These are phyloP conservation scores for Berghia stephanieae DNA, from an alignment of 1,140 invertebrate species.

Conservation along the genomic window DNA sequence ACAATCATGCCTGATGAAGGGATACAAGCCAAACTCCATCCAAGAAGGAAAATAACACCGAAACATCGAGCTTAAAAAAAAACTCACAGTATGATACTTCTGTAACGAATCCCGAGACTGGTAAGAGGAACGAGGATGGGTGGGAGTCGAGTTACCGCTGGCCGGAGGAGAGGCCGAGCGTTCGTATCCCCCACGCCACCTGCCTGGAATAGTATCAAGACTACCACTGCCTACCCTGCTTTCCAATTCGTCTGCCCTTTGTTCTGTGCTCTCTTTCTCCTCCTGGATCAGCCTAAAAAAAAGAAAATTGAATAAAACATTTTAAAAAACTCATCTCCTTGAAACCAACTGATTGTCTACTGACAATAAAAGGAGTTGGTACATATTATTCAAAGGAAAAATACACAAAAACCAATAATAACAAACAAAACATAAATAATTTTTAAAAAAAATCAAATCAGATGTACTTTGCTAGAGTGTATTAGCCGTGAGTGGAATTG, in stretches of 20 bases:
- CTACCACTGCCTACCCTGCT: slow-evolving; percentile 87
- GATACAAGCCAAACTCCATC: no score
- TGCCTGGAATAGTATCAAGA: slow-evolving; percentile 59
- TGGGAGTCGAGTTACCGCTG: slow-evolving; percentile 81
- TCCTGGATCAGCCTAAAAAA: slow-evolving; percentile 85
- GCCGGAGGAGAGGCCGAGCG: slow-evolving; percentile 77
- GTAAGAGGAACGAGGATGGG: slow-evolving; percentile 44
- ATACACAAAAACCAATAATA: no score
- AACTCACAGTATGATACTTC: slow-evolving; percentile 83
- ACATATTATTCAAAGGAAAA: no score
- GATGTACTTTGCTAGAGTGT: no score
- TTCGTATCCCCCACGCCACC: slow-evolving; percentile 52
- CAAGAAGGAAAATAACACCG: neutral
- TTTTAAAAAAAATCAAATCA: no score
- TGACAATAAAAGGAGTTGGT: no score
- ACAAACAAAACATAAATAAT: no score
- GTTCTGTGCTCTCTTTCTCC: slow-evolving; percentile 95
- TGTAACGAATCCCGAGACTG: slow-evolving; percentile 77
- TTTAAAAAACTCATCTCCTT: no score
- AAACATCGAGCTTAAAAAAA: slow-evolving; percentile 19
- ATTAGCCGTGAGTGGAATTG: no score
- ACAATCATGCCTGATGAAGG: no score
- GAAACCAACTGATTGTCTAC: no score
- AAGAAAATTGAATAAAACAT: neutral
- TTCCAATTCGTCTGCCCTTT: slow-evolving; percentile 95